Conservation (phyloP, 1,140 invertebrate genomes). For the Zelostemma sp. region DNA sequence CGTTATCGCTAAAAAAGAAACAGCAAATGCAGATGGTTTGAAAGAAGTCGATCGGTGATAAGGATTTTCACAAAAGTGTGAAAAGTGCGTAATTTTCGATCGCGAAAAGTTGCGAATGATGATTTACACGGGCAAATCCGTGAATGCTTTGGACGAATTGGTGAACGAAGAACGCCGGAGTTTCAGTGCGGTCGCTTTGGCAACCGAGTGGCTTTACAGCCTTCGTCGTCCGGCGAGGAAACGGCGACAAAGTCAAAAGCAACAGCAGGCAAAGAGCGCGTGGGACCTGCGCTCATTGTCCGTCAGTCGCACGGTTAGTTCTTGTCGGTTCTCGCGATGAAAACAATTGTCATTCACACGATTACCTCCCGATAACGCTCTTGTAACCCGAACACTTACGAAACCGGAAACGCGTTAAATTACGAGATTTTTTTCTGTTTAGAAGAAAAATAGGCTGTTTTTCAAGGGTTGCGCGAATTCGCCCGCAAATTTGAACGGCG, state of each 20-base stretch:
- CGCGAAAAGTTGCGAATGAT: slow-evolving; percentile 25
- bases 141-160: slow-evolving; percentile 60
- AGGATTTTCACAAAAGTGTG: too few species aligned
- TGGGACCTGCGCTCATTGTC: slow-evolving; percentile 74
- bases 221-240: slow-evolving; percentile 74
- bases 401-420: not conserved
- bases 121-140: slow-evolving; percentile 64
- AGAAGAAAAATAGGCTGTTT: not conserved
- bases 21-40: too few species aligned
- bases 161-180: slow-evolving; percentile 29
- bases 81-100: too few species aligned
- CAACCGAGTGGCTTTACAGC: slow-evolving; percentile 83
- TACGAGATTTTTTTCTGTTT: not conserved
- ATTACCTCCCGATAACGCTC: not conserved
- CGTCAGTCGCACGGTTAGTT: slow-evolving; percentile 50
- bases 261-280: slow-evolving; percentile 72
- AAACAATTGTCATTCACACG: slow-evolving; percentile 6
- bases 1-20: too few species aligned
- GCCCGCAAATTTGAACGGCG: not conserved
- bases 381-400: not conserved
- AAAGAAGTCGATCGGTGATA: too few species aligned
- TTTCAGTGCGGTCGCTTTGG: slow-evolving; percentile 70
- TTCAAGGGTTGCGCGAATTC: not conserved
- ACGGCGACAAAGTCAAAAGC: slow-evolving; percentile 63
- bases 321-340: not conserved